These are phyloP conservation scores for Leucosticte australis DNA, from an alignment of 2,113 vertebrate species.

Conservation along the genomic window DNA sequence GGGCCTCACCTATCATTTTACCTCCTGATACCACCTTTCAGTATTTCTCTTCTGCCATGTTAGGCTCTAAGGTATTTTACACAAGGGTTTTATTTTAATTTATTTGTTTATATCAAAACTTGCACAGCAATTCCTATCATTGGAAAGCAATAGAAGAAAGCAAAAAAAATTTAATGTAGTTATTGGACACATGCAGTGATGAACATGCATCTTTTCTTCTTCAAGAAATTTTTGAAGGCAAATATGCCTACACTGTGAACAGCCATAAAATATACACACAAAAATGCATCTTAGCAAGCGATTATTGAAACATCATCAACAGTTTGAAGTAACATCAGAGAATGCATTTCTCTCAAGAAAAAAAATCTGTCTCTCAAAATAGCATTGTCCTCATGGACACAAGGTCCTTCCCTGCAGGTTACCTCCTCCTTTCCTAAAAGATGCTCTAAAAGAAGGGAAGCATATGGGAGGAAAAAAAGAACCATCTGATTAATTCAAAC, in stretches of 20 bases:
- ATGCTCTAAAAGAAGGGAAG: background rate
- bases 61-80: background rate
- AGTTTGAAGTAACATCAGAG: background rate
- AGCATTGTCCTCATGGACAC: background rate
- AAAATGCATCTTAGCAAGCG: background rate
- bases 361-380: background rate
- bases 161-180: background rate
- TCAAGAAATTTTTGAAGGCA: background rate
- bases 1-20: background rate
- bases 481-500: background rate
- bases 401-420: background rate
- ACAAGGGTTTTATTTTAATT: background rate
- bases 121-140: background rate
- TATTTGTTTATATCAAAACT: background rate
- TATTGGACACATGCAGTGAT: background rate
- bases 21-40: background rate
- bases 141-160: background rate
- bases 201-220: background rate
- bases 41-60: background rate
- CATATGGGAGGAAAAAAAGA: background rate
- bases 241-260: background rate
- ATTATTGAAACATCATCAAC: background rate
- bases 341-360: background rate
- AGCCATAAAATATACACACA: background rate
- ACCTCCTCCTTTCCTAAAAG: background rate